Percentiles rank a stretch among this genome's conserved stretches.
Conservation (phyloP, 2,797 vertebrate genomes). For the Myioborus melanocephalus region DNA sequence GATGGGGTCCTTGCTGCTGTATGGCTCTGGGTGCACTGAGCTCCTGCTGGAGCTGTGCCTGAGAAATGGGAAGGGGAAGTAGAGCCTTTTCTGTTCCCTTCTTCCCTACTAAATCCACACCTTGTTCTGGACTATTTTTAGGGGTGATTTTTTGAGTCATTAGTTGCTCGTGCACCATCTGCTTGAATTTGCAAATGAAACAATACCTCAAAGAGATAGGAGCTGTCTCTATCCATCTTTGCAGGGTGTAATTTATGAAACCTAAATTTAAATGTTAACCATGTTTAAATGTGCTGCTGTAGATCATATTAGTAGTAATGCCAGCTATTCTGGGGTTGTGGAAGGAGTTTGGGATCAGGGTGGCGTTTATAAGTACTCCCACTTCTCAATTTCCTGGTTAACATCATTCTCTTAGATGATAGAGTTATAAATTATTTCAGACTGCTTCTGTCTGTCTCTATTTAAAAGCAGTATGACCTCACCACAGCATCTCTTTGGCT, state of each 20-base stretch:
- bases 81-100: neutral
- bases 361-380: constrained; percentile 48
- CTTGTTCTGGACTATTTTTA: constrained; percentile 68
- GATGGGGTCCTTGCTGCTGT: neutral
- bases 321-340: constrained; percentile 56
- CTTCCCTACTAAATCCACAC: constrained; percentile 44
- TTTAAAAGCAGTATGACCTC: constrained; percentile 61
- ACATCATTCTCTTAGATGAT: constrained; percentile 37
- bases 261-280: constrained; percentile 67
- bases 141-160: constrained; percentile 67
- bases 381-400: constrained; percentile 58
- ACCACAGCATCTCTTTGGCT: constrained; percentile 18
- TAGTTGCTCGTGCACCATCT: constrained; percentile 66
- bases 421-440: constrained; percentile 43
- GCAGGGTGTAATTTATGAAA: constrained; percentile 62
- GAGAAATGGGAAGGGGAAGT: neutral
- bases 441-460: constrained; percentile 38
- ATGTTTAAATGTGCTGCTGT: constrained; percentile 55
- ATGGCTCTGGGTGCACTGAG: accelerated
- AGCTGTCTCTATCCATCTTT: constrained; percentile 64
- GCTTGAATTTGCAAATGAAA: constrained; percentile 68
- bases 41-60: neutral
- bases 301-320: constrained; percentile 59
- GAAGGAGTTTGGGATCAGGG: constrained; percentile 36
- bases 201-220: constrained; percentile 68